Base-by-base conservation (phyloP, 2,888 invertebrate species). In the Venusia cambrica region DNA sequence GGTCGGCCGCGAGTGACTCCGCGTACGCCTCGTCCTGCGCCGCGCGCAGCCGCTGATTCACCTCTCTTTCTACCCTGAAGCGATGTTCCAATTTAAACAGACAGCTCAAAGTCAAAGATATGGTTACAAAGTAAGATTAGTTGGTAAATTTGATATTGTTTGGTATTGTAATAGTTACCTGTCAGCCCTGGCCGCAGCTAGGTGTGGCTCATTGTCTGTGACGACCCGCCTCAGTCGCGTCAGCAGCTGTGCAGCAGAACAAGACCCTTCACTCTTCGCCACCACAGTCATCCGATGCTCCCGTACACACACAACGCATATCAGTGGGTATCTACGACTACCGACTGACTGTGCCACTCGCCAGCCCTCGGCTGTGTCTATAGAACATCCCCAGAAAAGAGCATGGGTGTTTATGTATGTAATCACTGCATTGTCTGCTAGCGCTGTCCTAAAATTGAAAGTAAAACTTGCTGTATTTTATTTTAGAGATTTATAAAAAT, bases 1-100 rank as follows among this genome's bases (percentile, higher is more conserved):
- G 97, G 77, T 99, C 98, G 0, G 96, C 97, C 18, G 92, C 89
- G 18, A 98, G 83, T 2, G 97, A 97, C 73, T 95, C 95, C 68
- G 94, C 90, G 69, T 97, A 99, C 0, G 98, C 98, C 69, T 94
- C 94, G 75, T 99, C 98, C 70, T 99, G 98, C 48, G 97, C 93
- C 29, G 93, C 93, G 14, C 98, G 90, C 27, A 98, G 81, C 0
- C 94, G 93, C 54, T 96, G 95, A 38, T 94, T 97, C 49, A 96
- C 89, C 61, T 92, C 95, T 8, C 95, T 90, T 65, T 96, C 95
- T 55, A 95, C 90, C 45, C 95, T 85, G 40, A 0, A 41, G n/a
- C n/a, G n/a, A n/a, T n/a, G n/a, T n/a, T n/a, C n/a, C n/a, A n/a
- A n/a, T n/a, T n/a, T n/a, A n/a, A n/a, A n/a, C n/a, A n/a, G n/a